Base-by-base conservation (phyloP, 2,888 invertebrate genomes). In the Empis stercorea region DNA sequence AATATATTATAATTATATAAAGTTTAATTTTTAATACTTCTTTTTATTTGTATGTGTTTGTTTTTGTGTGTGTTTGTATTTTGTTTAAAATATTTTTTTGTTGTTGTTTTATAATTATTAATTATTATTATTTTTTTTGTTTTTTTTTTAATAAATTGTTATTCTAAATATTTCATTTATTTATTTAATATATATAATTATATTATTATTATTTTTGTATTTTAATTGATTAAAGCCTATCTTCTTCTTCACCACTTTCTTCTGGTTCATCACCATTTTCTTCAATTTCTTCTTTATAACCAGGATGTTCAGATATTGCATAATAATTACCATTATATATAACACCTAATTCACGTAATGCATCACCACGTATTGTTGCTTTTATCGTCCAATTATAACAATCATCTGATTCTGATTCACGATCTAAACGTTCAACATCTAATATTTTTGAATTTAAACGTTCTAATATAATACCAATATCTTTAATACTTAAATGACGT, bases 331-430 rank as follows among this genome's bases (percentile, higher is more conserved):
- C 91, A 72, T 92, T 91, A 73, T 93, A 93, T 65, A 93, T 88
- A 58, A 93, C 88, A 53, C 93, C 93, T 53, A 93, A 76, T 71
- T 93, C 92, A 49, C 91, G 78, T 61, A 93, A 73, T 59, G 88
- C 87, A 71, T 92, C 91, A 45, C 93, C 93, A 52, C 89, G 77
- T 65, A 93, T 92, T 59, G 91, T 87, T 60, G 93, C 93, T 72
- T 91, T 92, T 73, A 93, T 93, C 70, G 92, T 92, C 93, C 93
- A 93, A 72, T 92, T 91, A 76, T 89, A 89, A 67, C 89, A 89
- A 71, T 92, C 91, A 70, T 88, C 88, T 68, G 87, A 87, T 70
- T 92, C 92, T 58, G 85, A 86, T 69, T 93, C 92, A 50, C 93
- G 79, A 69, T 92, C 91, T 57, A 93, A 74, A 56, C 89, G 79